Evolutionary conservation across 1,140 invertebrate genomes (phyloP), one percentile per base, ranked within the genome.

Genomic region (Pectinophora gossypiella): DNA sequence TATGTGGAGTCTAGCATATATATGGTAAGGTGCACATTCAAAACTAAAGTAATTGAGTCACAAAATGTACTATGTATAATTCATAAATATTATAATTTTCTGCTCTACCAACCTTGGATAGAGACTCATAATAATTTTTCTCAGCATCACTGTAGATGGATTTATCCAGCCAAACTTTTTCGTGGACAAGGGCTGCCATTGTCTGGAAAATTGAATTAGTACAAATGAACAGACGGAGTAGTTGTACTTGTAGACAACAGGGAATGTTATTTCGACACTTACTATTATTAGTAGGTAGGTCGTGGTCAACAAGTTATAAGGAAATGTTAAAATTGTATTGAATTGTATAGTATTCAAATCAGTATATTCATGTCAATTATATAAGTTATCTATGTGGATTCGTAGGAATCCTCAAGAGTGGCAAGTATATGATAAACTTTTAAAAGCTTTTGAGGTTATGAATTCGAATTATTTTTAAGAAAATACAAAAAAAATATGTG

Each of bases 121-220:
- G 62, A 10, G 86, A 85, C 79, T 91, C 90, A 70, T 90, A 90
- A 61, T 91, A 92, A 23, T 86, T 64, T 45, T 82, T 78, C 76
- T 93, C 92, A 35, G 92, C 91, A 74, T 91, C 90, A 67, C 90
- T 90, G 74, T 90, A 92, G 32, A 87, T 81, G 27, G 78, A 86
- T 77, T 91, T 91, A 47, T 91, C 89, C 38, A 91, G 72, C 92
- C 91, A 92, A 53, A 92, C 75, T 56, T 88, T 89, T 75, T 91
- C 90, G 50, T 78, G 61, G 18, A 71, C 60, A 60, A 86, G 59
- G 40, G 68, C 71, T 61, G 81, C 61, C 83, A 85, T 79, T 76
- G 67, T 74, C 87, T 73, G 70, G 62, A 69, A 68, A 48, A 51
- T 32, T 23, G 10, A 3, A 9, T 32, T 32, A 32, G 27, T 5